Evolutionary conservation across 2,888 invertebrate genomes (phyloP), one percentile per base, ranked within the genome.

Genomic region (Onthophagus sagittarius): DNA sequence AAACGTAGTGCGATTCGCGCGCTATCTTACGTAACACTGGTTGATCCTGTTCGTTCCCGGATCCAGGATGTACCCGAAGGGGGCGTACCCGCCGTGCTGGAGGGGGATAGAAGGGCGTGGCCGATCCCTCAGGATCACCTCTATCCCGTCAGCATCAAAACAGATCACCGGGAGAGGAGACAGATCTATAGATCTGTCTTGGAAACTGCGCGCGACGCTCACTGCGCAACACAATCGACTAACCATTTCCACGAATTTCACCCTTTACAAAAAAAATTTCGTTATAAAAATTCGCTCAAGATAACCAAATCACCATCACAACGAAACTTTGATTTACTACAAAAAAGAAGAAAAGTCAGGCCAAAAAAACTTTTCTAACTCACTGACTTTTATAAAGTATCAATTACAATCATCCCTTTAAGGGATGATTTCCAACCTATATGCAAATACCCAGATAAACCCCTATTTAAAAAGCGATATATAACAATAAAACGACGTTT

Each of bases 21-120:
- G 72, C 69, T 76, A 77, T 78, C 79, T 77, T 65, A 76, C 73
- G 73, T 76, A 77, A 77, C 77, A 79, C 79, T 79, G 78, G 77
- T 75, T 73, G 77, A 79, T 79, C 79, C 79, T 75, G 78, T 75
- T 75, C 76, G 77, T 77, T 78, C 79, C 78, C 76, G 78, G 76
- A 78, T 78, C 79, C 78, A 74, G 78, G 82, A 82, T 82, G 81
- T 80, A 80, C 80, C 78, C 80, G 80, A 84, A 86, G 82, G 84
- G 83, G 83, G 84, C 82, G 83, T 80, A 79, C 73, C 62, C 53
- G 14, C 32, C 65, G 65, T 70, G 62, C 65, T 72, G 77, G 80
- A 81, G 87, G 86, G 86, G 88, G 88, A 89, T 88, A 88, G 87
- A 87, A 87, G 86, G 87, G 86, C 86, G 89, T 88, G 88, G 89